Percentiles rank a stretch among this genome's conserved stretches.
These are phyloP conservation scores for Peromyscus nudipes DNA, from an alignment of 2,797 vertebrate species.

Conservation along the genomic window DNA sequence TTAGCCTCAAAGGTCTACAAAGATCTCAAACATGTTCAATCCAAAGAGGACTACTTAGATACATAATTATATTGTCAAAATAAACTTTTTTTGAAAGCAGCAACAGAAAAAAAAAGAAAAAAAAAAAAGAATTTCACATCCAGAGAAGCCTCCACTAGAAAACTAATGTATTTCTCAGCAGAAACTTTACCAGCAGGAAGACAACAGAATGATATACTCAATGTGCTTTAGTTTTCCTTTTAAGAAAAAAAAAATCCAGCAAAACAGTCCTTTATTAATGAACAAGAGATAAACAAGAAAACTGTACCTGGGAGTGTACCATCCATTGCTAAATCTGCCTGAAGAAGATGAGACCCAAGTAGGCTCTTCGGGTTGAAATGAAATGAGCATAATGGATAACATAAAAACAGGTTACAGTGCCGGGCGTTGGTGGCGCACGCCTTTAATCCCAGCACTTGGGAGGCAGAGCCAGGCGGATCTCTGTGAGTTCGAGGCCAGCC, in stretches of 20 bases:
- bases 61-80: neutral
- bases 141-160: neutral
- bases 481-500: too few relatives aligned
- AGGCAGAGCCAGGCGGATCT: too few relatives aligned
- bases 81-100: neutral
- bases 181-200: neutral
- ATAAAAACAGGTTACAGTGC: neutral
- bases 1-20: neutral
- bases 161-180: neutral
- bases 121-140: neutral
- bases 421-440: too few relatives aligned
- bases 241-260: neutral
- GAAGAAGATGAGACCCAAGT: neutral
- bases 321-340: neutral
- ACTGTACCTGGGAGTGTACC: too few relatives aligned
- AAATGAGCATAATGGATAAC: neutral
- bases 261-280: neutral
- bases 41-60: neutral
- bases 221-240: neutral
- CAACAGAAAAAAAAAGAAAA: neutral
- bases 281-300: neutral
- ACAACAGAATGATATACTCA: neutral
- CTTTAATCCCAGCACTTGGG: too few relatives aligned
- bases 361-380: neutral
- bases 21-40: neutral